Evolutionary conservation across 1,140 invertebrate species (phyloP), one percentile per base, ranked within the genome.

Genomic region (Babylonia areolata): DNA sequence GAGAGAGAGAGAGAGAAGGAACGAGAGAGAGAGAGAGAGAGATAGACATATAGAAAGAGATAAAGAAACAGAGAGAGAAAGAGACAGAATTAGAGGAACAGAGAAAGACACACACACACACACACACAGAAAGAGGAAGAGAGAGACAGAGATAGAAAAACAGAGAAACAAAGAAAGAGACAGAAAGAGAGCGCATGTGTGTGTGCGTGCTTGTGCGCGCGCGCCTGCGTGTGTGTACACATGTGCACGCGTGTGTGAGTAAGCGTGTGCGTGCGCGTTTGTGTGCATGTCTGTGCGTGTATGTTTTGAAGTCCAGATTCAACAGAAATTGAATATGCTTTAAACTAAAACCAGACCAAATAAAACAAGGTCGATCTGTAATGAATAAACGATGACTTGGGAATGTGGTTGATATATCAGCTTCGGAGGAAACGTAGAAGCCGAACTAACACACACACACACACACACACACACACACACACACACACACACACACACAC

Each of bases 161-260:
- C 12, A 81, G 37, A 81, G 80, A 81, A 40, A 81, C 17, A 81
- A n/a, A 46, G 80, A 51, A 17, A 81, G 39, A 40, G 80, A 81
- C 9, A 81, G 80, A 81, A 15, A 51, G 23, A 46, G 31, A 81
- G 80, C 51, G 77, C 31, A 39, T 42, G 40, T 28, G 77, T 42
- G 77, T n/a, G 77, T 42, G 81, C 35, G 81, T 35, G 54, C 15
- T 35, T 58, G 58, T 17, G 81, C 35, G 54, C n/a, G 58, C 28
- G 37, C 69, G 81, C 37, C n/a, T 69, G 80, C 58, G 80, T 64
- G 51, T 37, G 9, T 9, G 1, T 35, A 46, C 51, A n/a, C 6
- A 33, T 17, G 20, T 12, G 12, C n/a, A 31, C 37, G 31, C 64
- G n/a, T 31, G 31, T 31, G 31, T 54, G n/a, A 12, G 51, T 33